phyloP scores from a whole-genome alignment of 2,888 invertebrate genomes.

The Elysia crispata region DNA sequence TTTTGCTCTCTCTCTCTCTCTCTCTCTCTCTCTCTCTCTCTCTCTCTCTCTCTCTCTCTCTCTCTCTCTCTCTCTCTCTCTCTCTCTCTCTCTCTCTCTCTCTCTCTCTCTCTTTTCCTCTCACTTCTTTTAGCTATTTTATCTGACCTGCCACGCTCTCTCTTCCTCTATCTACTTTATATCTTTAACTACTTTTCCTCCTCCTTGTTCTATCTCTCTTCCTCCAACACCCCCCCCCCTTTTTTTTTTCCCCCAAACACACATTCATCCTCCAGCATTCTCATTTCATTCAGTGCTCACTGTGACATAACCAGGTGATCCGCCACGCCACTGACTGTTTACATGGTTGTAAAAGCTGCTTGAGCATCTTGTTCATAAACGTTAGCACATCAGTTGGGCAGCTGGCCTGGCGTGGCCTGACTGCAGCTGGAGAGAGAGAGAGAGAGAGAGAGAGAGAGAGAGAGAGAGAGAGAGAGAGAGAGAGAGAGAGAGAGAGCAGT shows the following conservation, averaged over 20 bases:
- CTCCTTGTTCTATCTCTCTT: neutral
- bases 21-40: no score
- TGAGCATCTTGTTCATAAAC: constrained; percentile 45
- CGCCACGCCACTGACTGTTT: constrained; percentile 33
- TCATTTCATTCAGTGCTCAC: neutral
- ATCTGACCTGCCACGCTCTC: neutral
- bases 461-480: no score
- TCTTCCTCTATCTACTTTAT: neutral
- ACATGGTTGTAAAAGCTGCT: constrained; percentile 44
- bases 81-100: constrained; percentile 2
- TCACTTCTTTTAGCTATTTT: neutral
- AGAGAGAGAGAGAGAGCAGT: no score
- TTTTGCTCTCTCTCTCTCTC: no score
- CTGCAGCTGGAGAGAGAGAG: neutral
- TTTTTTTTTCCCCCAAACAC: neutral
- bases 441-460: no score
- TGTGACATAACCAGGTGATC: constrained; percentile 42
- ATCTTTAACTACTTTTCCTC: neutral
- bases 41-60: no score
- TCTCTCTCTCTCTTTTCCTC: neutral
- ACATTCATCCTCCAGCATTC: no score
- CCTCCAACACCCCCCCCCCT: neutral
- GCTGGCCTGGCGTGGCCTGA: constrained; percentile 15
- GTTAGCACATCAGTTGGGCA: constrained; percentile 42
- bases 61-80: neutral